These are phyloP conservation scores for Antennarius striatus DNA, from an alignment of 2,113 vertebrate species.

Conservation along the genomic window DNA sequence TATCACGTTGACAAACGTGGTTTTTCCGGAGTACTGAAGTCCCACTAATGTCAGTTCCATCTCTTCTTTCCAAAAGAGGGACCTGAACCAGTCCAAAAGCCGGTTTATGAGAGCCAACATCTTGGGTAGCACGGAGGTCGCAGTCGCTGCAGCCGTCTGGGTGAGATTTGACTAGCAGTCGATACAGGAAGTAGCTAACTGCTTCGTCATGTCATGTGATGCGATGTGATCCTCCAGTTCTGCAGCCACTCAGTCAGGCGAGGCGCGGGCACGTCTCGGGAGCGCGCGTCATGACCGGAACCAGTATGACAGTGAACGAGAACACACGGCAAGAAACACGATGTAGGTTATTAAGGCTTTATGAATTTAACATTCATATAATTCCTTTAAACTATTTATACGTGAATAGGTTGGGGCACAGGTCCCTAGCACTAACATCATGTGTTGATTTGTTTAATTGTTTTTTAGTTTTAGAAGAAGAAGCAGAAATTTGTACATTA, in stretches of 20 bases:
- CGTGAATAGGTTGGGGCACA: too few relatives aligned
- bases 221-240: background rate
- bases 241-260: background rate
- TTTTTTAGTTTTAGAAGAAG: too few relatives aligned
- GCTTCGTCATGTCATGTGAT: constrained; percentile 68
- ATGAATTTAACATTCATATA: too few relatives aligned
- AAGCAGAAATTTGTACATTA: too few relatives aligned
- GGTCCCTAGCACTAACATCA: too few relatives aligned
- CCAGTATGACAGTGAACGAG: background rate
- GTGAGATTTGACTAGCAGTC: constrained; percentile 8
- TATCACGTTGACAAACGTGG: constrained; percentile 89
- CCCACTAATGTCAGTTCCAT: constrained; percentile 90
- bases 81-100: constrained; percentile 87
- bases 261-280: background rate
- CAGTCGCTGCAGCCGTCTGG: constrained; percentile 29
- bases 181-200: constrained; percentile 59
- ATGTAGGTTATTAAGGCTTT: too few relatives aligned
- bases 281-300: constrained; percentile 4
- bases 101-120: constrained; percentile 88
- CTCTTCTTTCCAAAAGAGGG: constrained; percentile 90
- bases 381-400: too few relatives aligned
- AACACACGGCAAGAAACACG: too few relatives aligned
- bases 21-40: constrained; percentile 90
- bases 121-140: constrained; percentile 48
- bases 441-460: too few relatives aligned